Evolutionary conservation across 2,888 invertebrate genomes (phyloP).

Genomic region (Pantelozetes paolii): DNA sequence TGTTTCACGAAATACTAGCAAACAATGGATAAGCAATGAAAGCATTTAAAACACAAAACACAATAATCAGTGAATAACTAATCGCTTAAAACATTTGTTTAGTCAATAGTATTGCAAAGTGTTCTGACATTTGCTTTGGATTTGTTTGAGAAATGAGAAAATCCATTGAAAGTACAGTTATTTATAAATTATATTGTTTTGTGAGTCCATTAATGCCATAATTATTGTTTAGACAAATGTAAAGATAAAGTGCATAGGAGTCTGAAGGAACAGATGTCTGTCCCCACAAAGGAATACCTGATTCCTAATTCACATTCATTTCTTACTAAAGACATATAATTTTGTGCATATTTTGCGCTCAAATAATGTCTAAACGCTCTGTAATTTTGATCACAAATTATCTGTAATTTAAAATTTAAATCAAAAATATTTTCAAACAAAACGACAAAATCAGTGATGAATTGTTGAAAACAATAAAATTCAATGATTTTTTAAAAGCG

Average conservation of each 20-base stretch:
- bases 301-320: neutral
- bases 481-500: neutral
- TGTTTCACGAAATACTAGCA: neutral
- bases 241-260: neutral
- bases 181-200: neutral
- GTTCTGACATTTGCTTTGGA: neutral
- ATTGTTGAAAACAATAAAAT: neutral
- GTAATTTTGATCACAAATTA: slow-evolving; percentile 27
- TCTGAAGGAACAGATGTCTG: slow-evolving; percentile 24
- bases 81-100: neutral
- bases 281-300: neutral
- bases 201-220: slow-evolving; percentile 21
- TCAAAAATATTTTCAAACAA: neutral
- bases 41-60: neutral
- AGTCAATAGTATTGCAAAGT: neutral
- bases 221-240: slow-evolving; percentile 9
- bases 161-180: slow-evolving; percentile 20
- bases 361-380: slow-evolving; percentile 15
- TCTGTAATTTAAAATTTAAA: neutral
- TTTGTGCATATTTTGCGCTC: neutral
- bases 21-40: neutral
- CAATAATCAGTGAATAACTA: neutral
- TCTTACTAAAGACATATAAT: neutral
- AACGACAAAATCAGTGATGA: neutral
- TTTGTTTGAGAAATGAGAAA: neutral